Evolutionary conservation across 2,113 vertebrate species (phyloP), one percentile per base, ranked within the genome.

Genomic region (Sapajus apella): DNA sequence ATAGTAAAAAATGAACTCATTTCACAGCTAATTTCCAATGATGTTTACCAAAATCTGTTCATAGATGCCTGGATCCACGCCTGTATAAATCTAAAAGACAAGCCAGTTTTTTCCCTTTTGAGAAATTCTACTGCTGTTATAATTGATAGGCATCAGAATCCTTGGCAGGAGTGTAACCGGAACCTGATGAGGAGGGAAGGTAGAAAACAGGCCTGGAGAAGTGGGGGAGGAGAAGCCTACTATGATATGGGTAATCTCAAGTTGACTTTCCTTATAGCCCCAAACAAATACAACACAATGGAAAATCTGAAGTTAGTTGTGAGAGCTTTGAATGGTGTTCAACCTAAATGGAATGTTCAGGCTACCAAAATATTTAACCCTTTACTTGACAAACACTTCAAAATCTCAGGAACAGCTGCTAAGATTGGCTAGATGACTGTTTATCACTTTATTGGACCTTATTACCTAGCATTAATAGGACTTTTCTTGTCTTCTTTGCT

Each of bases 41-140:
- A 99, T 1, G 95, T 99, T 90, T 99, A 98, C 84, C 98, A 99
- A 95, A 99, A 99, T 96, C 98, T 99, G 96, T 99, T 99, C 3
- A 96, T 99, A 87, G 99, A 99, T 98, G 99, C 99, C 90, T 99
- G 99, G 99, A 99, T 99, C 40, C 99, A 99, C 0, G 98, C 99
- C 83, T 98, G 99, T 3, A 95, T 99, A 95, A 98, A 99, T 95
- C 97, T 99, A 90, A 97, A 98, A 68, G 98, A 95, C 35, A 98
- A 89, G 43, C 98, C 97, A 1, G 0, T 99, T 76, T 98, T 99
- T 70, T 98, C 99, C 85, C 96, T 99, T 14, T 99, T 99, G 99
- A 98, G 99, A 97, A 99, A 99, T 97, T 97, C 96, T 20, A 98
- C 99, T 0, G 96, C 98, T 1, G 99, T 99, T 91, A 99, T 99